These are phyloP conservation scores for Lanius collurio DNA, from an alignment of 2,113 vertebrate species.

Conservation along the genomic window DNA sequence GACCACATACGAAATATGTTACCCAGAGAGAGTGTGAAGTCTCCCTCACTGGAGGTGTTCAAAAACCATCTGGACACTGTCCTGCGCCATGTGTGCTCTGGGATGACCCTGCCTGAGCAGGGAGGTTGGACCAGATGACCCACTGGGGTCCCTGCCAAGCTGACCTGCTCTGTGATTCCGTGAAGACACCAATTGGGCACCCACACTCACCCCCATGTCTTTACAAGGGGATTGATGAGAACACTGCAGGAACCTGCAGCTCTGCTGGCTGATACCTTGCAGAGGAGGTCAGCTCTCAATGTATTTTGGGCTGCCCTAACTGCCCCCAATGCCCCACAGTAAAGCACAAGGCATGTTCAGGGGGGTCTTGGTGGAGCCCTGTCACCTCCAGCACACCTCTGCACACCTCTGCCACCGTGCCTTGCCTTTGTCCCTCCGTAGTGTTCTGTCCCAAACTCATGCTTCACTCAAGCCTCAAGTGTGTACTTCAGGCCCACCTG, in stretches of 20 bases:
- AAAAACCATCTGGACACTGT: neutral
- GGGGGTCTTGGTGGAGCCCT: neutral
- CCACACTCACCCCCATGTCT: neutral
- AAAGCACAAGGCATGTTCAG: neutral
- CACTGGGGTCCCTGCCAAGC: neutral
- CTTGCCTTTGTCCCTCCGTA: neutral
- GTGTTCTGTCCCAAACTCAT: neutral
- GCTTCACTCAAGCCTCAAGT: neutral
- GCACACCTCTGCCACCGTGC: neutral
- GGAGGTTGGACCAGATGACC: neutral
- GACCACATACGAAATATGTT: neutral
- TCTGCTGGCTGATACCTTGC: neutral
- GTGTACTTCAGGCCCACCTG: neutral
- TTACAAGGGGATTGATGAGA: neutral
- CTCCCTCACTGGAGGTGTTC: neutral
- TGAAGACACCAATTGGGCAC: neutral
- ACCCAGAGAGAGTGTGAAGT: neutral
- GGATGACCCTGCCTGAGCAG: neutral
- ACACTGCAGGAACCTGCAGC: neutral
- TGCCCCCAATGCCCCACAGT: neutral
- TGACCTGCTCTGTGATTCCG: neutral
- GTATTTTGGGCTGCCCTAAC: neutral
- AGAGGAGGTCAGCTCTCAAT: neutral
- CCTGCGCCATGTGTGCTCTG: neutral
- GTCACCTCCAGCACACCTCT: neutral